Evolutionary conservation across 2,113 vertebrate species (phyloP).

Genomic region (Parus major): DNA sequence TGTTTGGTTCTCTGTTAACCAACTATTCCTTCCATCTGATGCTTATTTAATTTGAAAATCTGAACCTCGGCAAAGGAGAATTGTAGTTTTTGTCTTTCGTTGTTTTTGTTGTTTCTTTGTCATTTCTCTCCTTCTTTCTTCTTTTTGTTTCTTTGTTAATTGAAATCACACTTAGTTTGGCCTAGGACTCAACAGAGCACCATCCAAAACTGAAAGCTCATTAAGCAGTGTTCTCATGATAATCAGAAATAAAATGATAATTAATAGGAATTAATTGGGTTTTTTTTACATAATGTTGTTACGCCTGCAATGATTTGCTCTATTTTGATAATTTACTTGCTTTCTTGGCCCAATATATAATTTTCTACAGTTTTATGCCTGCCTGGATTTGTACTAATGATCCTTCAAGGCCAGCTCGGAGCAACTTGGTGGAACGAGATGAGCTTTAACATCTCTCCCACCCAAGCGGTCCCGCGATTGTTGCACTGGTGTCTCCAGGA

Average conservation of each 20-base stretch:
- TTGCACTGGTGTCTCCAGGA: neutral
- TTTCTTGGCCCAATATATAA: neutral
- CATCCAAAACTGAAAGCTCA: neutral
- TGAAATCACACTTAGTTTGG: neutral
- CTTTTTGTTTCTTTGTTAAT: neutral
- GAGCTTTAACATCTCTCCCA: no score
- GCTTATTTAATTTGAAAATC: neutral
- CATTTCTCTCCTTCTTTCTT: neutral
- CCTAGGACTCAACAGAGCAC: neutral
- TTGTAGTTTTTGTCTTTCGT: neutral
- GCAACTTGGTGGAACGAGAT: neutral
- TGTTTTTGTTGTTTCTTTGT: neutral
- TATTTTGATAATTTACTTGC: neutral
- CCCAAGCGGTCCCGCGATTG: fast-evolving
- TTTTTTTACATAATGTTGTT: neutral
- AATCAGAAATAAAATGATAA: neutral
- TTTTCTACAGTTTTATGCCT: neutral
- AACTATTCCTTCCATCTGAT: constrained; percentile 19
- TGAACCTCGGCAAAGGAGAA: neutral
- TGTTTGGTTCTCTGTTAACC: neutral
- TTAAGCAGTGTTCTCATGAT: neutral
- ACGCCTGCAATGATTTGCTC: neutral
- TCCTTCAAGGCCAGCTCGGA: neutral
- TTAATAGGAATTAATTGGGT: neutral
- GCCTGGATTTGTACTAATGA: neutral